These are phyloP conservation scores for Butastur rufipennis DNA, from an alignment of 2,113 vertebrate genomes.

Conservation along the genomic window DNA sequence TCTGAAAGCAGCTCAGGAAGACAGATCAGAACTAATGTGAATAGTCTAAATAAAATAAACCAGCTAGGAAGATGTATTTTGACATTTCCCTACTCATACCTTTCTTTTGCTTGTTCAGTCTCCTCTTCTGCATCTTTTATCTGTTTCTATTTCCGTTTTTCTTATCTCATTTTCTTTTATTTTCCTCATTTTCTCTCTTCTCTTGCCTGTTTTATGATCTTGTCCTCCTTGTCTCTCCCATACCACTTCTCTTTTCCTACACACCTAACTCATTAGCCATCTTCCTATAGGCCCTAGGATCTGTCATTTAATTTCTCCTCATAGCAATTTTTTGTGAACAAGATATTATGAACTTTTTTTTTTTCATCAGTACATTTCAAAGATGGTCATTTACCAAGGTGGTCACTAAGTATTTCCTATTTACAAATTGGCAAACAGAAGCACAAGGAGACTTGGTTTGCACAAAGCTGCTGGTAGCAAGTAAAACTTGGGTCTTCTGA, in stretches of 20 bases:
- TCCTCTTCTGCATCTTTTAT: not conserved
- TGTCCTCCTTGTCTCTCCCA: not conserved
- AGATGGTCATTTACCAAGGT: not conserved
- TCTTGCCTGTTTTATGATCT: not conserved
- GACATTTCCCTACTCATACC: not conserved
- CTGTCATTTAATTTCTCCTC: not conserved
- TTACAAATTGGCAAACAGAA: not conserved
- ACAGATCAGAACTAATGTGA: not conserved
- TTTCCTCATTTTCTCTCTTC: not conserved
- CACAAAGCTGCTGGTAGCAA: not conserved
- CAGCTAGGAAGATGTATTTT: not conserved
- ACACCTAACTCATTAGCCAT: not conserved
- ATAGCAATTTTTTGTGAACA: not conserved
- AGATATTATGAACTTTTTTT: not conserved
- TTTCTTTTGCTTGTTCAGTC: not conserved
- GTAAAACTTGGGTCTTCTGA: not conserved
- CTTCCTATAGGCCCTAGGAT: not conserved
- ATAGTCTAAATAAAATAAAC: not conserved
- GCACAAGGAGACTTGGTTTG: not conserved
- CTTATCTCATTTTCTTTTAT: not conserved
- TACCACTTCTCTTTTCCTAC: not conserved
- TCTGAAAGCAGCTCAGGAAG: not conserved
- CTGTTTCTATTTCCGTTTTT: not conserved
- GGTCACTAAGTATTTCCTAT: not conserved
- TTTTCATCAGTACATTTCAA: not conserved